Conservation (phyloP, 1,140 invertebrate genomes). For the Holotrichia oblita region DNA sequence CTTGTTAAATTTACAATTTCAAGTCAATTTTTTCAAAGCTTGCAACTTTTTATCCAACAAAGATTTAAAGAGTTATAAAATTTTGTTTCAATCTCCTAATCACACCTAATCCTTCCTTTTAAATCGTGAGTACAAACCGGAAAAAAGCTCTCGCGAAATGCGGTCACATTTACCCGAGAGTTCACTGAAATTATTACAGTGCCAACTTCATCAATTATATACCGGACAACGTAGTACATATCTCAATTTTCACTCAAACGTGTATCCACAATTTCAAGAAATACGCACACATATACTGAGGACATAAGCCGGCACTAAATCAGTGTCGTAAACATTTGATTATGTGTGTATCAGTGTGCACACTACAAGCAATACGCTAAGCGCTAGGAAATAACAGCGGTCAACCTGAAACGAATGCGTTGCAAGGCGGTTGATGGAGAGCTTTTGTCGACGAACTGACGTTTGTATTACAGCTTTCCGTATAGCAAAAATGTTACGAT, state of each 20-base stretch:
- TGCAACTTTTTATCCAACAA: no score
- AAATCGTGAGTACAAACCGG: no score
- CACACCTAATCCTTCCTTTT: no score
- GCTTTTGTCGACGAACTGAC: conserved; percentile 30
- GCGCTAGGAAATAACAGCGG: conserved; percentile 26
- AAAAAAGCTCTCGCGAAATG: no score
- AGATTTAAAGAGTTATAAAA: no score
- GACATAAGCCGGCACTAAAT: background rate
- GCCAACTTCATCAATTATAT: no score
- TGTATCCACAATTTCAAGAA: background rate
- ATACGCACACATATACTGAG: background rate
- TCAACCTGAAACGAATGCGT: conserved; percentile 18
- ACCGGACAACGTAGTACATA: background rate
- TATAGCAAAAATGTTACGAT: conserved; percentile 30
- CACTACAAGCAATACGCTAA: background rate
- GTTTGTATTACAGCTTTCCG: conserved; percentile 35
- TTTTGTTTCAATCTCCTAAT: no score
- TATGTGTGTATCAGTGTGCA: conserved; percentile 20
- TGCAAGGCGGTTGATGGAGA: conserved; percentile 7
- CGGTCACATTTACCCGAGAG: no score
- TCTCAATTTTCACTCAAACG: background rate
- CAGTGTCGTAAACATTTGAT: conserved; percentile 35
- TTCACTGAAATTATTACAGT: no score
- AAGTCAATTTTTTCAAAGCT: no score
- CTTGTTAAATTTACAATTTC: no score